Base-by-base conservation (phyloP, 2,888 invertebrate species). In the Drosophila neotestacea region DNA sequence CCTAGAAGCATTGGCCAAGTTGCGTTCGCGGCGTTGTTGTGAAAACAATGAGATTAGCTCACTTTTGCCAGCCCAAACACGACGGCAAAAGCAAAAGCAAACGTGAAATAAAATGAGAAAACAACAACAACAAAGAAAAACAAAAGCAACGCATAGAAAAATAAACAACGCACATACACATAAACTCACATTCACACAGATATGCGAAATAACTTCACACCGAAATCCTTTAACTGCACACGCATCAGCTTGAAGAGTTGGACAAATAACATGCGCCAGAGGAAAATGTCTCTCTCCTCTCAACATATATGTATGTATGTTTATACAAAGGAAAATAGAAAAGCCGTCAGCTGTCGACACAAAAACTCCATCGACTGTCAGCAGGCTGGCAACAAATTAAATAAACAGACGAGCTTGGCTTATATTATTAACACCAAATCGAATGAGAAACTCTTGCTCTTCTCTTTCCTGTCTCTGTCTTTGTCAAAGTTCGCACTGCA, bases 151-250 rank as follows among this genome's bases (percentile, higher is more conserved):
- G 73, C 81, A 84, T 84, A 88, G 84, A 88, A 84, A 84, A 83
- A 84, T 72, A 89, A 89, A 88, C 85, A 88, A 71, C 68, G 70
- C 42, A 11, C 9, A 32, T 32, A 32, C 10, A 48, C 47, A 16
- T 13, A 22, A 16, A 32, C 41, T 2, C 38, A 6, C 22, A 27
- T 22, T 4, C 36, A 0, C n/a, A 39, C 28, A 13, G 9, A n/a
- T 6, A 44, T 56, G 55, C 13, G 58, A 58, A 47, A 58, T 47
- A 58, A 47, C 58, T 58, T 58, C 70, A 60, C 65, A 56, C 48
- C 72, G 58, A 90, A 89, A 90, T 89, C 90, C 90, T 80, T 85
- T 81, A 86, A 89, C 88, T 85, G 90, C 89, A 83, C 78, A 77
- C 61, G 78, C 85, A 75, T 56, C 61, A 74, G 64, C 69, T 39